These are phyloP conservation scores for Margaritifera margaritifera DNA, from an alignment of 2,888 invertebrate species.

Conservation along the genomic window DNA sequence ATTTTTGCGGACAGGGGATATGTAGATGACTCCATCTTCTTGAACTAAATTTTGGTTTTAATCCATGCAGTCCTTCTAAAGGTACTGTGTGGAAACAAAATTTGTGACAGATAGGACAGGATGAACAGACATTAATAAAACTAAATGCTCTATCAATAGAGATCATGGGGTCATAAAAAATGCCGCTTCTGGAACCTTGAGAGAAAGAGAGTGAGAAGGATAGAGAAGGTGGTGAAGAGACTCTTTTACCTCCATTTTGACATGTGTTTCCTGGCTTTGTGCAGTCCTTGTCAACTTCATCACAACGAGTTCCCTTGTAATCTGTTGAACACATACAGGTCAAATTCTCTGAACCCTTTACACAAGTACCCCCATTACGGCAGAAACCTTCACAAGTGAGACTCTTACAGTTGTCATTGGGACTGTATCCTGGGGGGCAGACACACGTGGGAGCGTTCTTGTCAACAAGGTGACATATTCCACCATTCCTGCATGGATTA, in stretches of 20 bases:
- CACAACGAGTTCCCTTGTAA: slow-evolving; percentile 26
- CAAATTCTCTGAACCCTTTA: slow-evolving; percentile 5
- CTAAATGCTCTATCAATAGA: no score
- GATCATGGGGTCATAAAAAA: no score
- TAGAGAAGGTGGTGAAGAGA: no score
- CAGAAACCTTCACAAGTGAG: slow-evolving; percentile 42
- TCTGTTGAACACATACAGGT: slow-evolving; percentile 29
- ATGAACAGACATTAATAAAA: no score
- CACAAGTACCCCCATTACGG: slow-evolving; percentile 30
- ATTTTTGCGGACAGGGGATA: no score
- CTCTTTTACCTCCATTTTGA: slow-evolving; percentile 37
- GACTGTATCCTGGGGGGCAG: slow-evolving; percentile 38
- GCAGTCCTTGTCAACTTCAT: slow-evolving; percentile 19
- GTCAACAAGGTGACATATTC: slow-evolving; percentile 36
- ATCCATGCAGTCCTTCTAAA: no score
- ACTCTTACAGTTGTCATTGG: slow-evolving; percentile 35
- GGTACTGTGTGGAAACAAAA: no score
- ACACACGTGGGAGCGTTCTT: slow-evolving; percentile 26
- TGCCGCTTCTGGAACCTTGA: no score
- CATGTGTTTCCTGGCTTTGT: slow-evolving; percentile 12
- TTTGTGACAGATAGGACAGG: no score
- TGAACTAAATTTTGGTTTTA: no score
- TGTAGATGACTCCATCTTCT: no score
- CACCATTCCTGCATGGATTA: slow-evolving; percentile 27
- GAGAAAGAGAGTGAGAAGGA: no score